Percentiles rank a stretch among this genome's conserved stretches.
phyloP scores from a whole-genome alignment of 2,888 invertebrate species.

The Pediacus dermestoides region DNA sequence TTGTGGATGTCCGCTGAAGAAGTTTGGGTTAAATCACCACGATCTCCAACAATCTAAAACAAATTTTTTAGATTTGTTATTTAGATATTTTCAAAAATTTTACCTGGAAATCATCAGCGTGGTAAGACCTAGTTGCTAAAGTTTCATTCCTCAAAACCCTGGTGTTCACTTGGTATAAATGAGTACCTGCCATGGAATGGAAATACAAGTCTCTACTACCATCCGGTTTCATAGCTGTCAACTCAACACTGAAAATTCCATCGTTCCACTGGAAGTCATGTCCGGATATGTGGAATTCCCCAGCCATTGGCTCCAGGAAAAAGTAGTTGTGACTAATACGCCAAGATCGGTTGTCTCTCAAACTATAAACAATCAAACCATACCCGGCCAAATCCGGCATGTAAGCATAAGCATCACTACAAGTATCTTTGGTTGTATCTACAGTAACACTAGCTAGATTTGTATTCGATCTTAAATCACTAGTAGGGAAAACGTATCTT shows the following conservation, averaged over 20 bases:
- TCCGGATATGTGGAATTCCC: slow-evolving; percentile 64
- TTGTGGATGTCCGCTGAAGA: slow-evolving; percentile 67
- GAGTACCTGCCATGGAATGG: slow-evolving; percentile 71
- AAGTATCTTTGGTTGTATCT: slow-evolving; percentile 58
- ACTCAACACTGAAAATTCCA: slow-evolving; percentile 70
- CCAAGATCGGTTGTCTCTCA: slow-evolving; percentile 56
- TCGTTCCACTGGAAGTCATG: slow-evolving; percentile 76
- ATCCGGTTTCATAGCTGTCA: slow-evolving; percentile 54
- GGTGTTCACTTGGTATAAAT: slow-evolving; percentile 69
- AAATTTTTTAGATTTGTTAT: background rate
- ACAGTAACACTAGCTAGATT: slow-evolving; percentile 67
- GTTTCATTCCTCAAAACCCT: slow-evolving; percentile 56
- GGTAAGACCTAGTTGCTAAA: slow-evolving; percentile 53
- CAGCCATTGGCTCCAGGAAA: slow-evolving; percentile 66
- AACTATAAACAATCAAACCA: slow-evolving; percentile 55
- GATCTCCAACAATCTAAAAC: slow-evolving; percentile 57
- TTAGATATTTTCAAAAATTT: slow-evolving; percentile 13
- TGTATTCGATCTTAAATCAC: slow-evolving; percentile 49
- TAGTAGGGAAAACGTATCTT: slow-evolving; percentile 55
- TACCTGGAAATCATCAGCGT: slow-evolving; percentile 56
- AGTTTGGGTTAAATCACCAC: slow-evolving; percentile 63
- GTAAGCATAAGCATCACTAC: slow-evolving; percentile 67
- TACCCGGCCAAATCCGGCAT: slow-evolving; percentile 64
- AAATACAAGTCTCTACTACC: slow-evolving; percentile 66
- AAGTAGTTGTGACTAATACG: slow-evolving; percentile 68